Evolutionary conservation across 2,113 vertebrate species (phyloP).

Genomic region (Platysteira castanea): DNA sequence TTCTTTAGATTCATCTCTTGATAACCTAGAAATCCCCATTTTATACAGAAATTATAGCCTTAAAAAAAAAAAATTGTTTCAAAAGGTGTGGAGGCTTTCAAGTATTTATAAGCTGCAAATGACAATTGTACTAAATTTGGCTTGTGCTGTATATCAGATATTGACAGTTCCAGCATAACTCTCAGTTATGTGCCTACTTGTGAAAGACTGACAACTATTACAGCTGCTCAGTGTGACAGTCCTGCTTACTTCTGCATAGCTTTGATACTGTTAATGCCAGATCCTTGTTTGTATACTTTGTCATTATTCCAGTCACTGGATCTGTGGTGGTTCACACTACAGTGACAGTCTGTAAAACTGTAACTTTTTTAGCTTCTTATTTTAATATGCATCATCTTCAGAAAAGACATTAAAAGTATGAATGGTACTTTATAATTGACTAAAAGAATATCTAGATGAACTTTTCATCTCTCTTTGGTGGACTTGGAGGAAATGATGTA

Average conservation of each 20-base stretch:
- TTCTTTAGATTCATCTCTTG: neutral
- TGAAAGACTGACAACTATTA: neutral
- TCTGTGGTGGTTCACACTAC: neutral
- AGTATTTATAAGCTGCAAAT: neutral
- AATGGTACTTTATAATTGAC: neutral
- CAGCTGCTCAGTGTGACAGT: neutral
- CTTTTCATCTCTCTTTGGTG: neutral
- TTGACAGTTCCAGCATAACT: neutral
- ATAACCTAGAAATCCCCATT: neutral
- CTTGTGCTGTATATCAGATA: neutral
- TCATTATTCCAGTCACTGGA: neutral
- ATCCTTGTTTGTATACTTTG: neutral
- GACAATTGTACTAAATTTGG: neutral
- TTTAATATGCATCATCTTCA: neutral
- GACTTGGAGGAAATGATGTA: neutral
- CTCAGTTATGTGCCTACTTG: neutral
- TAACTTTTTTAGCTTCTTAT: neutral
- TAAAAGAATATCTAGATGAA: neutral
- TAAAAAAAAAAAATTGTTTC: neutral
- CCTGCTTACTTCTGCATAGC: neutral
- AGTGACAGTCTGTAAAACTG: neutral
- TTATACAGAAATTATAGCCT: neutral
- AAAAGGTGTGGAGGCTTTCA: neutral
- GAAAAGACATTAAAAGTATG: neutral
- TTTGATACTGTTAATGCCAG: neutral